Evolutionary conservation across 2,113 vertebrate species (phyloP).

Genomic region (Pheucticus melanocephalus): DNA sequence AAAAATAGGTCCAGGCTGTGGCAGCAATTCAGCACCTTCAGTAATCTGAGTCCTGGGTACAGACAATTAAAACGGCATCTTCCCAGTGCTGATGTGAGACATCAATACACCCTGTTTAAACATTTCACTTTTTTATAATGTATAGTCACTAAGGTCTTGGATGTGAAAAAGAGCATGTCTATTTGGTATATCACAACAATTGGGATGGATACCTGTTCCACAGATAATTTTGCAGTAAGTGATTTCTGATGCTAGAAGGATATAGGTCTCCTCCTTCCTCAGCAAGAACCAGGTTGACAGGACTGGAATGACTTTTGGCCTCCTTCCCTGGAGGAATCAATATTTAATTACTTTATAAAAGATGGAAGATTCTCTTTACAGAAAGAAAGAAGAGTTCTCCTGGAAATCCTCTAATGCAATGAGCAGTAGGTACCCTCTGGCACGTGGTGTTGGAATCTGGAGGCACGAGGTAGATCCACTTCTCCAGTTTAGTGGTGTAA

Average conservation of each 20-base stretch:
- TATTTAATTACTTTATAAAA: background rate
- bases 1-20: background rate
- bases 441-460: background rate
- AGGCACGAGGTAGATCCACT: accelerated
- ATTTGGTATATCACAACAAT: background rate
- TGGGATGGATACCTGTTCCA: background rate
- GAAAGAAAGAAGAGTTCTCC: background rate
- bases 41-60: background rate
- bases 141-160: background rate
- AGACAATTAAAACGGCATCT: background rate
- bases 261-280: background rate
- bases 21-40: background rate
- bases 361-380: background rate
- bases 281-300: background rate
- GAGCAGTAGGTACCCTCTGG: background rate
- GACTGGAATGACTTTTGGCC: background rate
- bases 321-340: background rate
- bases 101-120: background rate
- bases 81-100: background rate
- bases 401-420: background rate
- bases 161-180: background rate
- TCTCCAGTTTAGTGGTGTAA: background rate
- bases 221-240: background rate
- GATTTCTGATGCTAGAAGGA: background rate
- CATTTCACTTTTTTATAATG: background rate